Evolutionary conservation across 2,113 vertebrate species (phyloP), one percentile per base, ranked within the genome.

Genomic region (Rutilus rutilus): DNA sequence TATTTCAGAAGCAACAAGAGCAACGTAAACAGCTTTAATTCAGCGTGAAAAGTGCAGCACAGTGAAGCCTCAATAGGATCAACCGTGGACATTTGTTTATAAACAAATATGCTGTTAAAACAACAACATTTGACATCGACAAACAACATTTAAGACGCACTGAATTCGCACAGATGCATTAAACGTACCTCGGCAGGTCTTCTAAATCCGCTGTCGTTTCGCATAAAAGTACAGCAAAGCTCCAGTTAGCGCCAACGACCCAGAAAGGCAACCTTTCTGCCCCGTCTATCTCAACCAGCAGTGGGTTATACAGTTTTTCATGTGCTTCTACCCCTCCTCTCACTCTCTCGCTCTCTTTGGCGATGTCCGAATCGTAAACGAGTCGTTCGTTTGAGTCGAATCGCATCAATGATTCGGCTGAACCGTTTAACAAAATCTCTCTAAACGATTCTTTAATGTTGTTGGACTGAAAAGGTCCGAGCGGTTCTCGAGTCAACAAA

Each of bases 181-280:
- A 6, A 65, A 82, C 93, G 89, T 86, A 94, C 94, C 93, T 92
- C 87, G 39, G 86, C 25, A 87, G 89, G 88, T 88, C 85, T 86
- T 87, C 73, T n/a, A 85, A 52, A 75, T 83, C 86, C 76, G 92
- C 80, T 87, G 89, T 88, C 88, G 90, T 78, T 86, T 90, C 15
- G 88, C 92, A 92, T 93, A 90, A 91, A 93, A 89, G 23, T 90
- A 52, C 86, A 85, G 81, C 65, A 90, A 89, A 78, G 85, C 90
- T 86, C 87, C 89, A 85, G 88, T 69, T 86, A 87, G 86, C 87
- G 89, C 23, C 85, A 42, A 69, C 85, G 76, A 90, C 81, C 89
- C n/a, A 85, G 89, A 62, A 81, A 89, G 67, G 64, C 90, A 83
- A 86, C 80, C 88, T 90, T 88, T 88, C 88, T 87, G 75, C 74